Base-by-base conservation (phyloP, 2,113 vertebrate genomes). In the Pituophis catenifer region DNA sequence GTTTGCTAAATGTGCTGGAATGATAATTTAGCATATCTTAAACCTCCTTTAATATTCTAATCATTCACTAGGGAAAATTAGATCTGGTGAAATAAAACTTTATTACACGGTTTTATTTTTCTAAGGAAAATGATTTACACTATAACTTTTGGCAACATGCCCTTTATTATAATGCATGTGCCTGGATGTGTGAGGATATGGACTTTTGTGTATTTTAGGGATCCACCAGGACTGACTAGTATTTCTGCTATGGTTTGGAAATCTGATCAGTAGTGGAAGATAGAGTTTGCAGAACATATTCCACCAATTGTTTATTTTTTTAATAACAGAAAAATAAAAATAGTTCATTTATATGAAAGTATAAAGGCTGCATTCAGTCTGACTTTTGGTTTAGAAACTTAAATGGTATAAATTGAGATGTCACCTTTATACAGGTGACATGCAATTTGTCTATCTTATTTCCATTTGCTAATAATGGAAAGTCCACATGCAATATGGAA, bases 1-100 rank as follows among this genome's bases (percentile, higher is more conserved):
- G 10, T 57, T 85, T 85, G 52, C 59, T 86, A 50, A 94, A 58
- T 94, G 70, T 8, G 89, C n/a, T 91, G 55, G 55, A 91, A 81
- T 53, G 21, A 91, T 86, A 75, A 89, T 89, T 92, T 89, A 70
- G 91, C 94, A 92, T 13, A 19, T 94, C 92, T 86, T 55, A 90
- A 52, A 57, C 88, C 9, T 93, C 4, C 33, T 94, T 86, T 58
- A 96, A 62, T 15, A 58, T 93, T 93, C 93, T 23, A 91, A 54
- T 90, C n/a, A 90, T 59, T 57, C 87, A 93, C 58, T 48, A 24
- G 59, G 92, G 21, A 1, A 92, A 91, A 91, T 86, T 24, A 0
- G 75, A 94, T 15, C 21, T 59, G 88, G n/a, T 59, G 3, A 89
- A 91, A 88, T 91, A 88, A 38, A 91, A 88, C 33, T 90, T 58